Conservation (phyloP, 2,113 vertebrate species). For the Lycaon pictus region DNA sequence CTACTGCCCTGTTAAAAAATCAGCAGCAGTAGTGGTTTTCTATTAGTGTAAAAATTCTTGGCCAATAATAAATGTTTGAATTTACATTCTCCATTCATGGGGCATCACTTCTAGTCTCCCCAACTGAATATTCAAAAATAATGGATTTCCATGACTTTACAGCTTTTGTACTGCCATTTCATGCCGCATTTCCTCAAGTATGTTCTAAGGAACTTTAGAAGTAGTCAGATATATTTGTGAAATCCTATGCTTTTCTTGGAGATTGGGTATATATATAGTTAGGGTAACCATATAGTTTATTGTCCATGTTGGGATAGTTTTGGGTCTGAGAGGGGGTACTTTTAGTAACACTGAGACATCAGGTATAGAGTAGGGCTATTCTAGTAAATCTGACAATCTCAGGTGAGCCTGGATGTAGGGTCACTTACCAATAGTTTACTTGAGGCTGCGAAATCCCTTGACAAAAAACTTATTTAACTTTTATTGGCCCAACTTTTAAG, state of each 20-base stretch:
- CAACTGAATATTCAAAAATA: constrained; percentile 22
- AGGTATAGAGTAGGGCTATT: not conserved
- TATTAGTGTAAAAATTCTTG: not conserved
- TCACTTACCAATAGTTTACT: not conserved
- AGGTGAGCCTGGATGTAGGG: not conserved
- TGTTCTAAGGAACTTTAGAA: not conserved
- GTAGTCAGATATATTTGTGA: not conserved
- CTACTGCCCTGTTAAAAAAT: not conserved
- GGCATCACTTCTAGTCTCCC: not conserved
- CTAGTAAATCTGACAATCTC: not conserved
- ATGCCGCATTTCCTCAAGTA: not conserved
- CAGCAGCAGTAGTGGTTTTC: not conserved
- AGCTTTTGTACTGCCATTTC: not conserved
- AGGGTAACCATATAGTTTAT: not conserved
- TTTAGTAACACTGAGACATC: not conserved
- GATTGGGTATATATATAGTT: not conserved
- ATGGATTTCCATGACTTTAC: not conserved
- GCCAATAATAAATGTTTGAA: not conserved
- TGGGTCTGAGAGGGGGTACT: not conserved
- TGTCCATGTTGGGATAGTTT: not conserved
- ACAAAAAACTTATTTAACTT: constrained; percentile 2
- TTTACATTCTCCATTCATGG: not conserved
- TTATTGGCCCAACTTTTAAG: not conserved
- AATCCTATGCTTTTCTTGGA: not conserved
- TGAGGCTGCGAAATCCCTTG: not conserved